Conservation (phyloP, 2,113 vertebrate genomes). For the Embiotoca jacksoni region DNA sequence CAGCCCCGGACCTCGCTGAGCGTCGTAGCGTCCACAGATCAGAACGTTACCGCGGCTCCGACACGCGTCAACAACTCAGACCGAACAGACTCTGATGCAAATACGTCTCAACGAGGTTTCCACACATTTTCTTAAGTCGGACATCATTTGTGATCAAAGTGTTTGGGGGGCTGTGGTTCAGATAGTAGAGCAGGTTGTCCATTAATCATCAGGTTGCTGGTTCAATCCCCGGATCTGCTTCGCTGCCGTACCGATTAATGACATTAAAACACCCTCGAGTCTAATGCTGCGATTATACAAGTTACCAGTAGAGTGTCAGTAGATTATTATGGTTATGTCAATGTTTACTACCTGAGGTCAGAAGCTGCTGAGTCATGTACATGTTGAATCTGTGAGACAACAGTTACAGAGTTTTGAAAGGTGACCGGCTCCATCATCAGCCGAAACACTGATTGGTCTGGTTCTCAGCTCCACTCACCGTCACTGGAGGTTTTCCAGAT, state of each 20-base stretch:
- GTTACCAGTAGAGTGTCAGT: no score
- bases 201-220: no score
- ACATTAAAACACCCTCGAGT: no score
- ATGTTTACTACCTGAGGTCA: neutral
- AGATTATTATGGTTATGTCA: no score
- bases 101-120: slow-evolving; percentile 2
- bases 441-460: neutral
- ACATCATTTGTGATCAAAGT: neutral
- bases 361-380: slow-evolving; percentile 1
- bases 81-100: slow-evolving; percentile 7
- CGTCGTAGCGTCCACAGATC: neutral
- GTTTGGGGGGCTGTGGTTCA: neutral
- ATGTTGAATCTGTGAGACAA: slow-evolving; percentile 5
- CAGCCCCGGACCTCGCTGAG: slow-evolving; percentile 22
- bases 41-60: slow-evolving; percentile 1
- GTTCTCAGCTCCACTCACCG: neutral
- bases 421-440: neutral
- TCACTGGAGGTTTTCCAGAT: slow-evolving; percentile 18
- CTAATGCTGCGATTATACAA: no score
- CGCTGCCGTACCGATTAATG: no score
- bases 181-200: neutral
- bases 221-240: no score
- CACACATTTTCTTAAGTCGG: neutral
- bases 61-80: slow-evolving; percentile 11
- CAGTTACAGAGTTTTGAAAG: neutral